A percentile compares a stretch with the other conserved stretches of the same genome.
Evolutionary conservation across 1,140 invertebrate species (phyloP).

Genomic region (Holotrichia oblita): DNA sequence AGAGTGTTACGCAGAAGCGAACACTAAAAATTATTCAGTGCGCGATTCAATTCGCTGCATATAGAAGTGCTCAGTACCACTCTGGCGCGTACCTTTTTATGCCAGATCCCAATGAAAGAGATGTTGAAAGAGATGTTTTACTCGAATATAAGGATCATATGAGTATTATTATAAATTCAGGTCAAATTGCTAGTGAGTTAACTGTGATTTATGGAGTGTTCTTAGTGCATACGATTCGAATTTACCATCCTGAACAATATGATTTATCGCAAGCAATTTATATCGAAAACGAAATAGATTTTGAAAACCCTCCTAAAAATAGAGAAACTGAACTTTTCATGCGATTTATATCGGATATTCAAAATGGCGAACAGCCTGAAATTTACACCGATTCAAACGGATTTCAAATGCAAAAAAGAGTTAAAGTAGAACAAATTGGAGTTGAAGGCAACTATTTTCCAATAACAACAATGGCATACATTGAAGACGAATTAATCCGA

Average conservation of each 20-base stretch:
- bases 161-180: conserved; percentile 76
- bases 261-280: conserved; percentile 76
- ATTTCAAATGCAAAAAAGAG: conserved; percentile 87
- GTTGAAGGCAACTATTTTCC: conserved; percentile 93
- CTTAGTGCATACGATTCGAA: conserved; percentile 78
- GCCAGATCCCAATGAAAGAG: conserved; percentile 80
- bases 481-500: conserved; percentile 79
- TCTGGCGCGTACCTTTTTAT: conserved; percentile 97
- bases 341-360: conserved; percentile 87
- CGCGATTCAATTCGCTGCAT: conserved; percentile 83
- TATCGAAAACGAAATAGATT: conserved; percentile 83
- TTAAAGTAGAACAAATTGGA: conserved; percentile 77
- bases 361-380: conserved; percentile 80
- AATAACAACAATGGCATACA: conserved; percentile 82
- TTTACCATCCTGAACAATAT: conserved; percentile 76
- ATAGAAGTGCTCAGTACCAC: conserved; percentile 88
- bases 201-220: conserved; percentile 82
- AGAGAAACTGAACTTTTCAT: conserved; percentile 93
- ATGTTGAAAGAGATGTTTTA: conserved; percentile 77
- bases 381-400: conserved; percentile 97
- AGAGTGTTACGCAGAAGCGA: conserved; percentile 79
- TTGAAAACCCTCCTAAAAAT: conserved; percentile 84
- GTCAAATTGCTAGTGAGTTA: conserved; percentile 82
- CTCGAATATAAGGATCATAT: conserved; percentile 73
- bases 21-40: conserved; percentile 78